Evolutionary conservation across 2,797 vertebrate genomes (phyloP).

Genomic region (Poecilia gillii): DNA sequence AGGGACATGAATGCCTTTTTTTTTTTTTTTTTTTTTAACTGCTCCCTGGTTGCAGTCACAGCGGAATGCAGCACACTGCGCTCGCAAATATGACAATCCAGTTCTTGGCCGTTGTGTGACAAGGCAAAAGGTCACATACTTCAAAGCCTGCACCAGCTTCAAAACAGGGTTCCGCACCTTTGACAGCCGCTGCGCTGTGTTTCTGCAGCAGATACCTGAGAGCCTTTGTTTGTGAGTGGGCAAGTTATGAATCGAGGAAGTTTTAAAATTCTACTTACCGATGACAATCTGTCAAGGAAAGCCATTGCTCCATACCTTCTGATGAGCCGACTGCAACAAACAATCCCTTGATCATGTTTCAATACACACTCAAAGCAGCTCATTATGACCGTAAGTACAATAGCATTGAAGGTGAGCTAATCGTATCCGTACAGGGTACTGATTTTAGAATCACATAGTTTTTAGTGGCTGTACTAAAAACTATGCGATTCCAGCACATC

Average conservation of each 20-base stretch:
- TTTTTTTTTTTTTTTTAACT: slow-evolving; percentile 21
- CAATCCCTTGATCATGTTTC: slow-evolving; percentile 1
- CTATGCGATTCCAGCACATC: neutral
- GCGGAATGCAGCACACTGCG: slow-evolving; percentile 60
- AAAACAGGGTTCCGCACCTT: slow-evolving; percentile 48
- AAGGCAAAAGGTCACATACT: slow-evolving; percentile 76
- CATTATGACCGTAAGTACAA: neutral
- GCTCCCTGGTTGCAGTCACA: slow-evolving; percentile 44
- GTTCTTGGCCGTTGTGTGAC: slow-evolving; percentile 70
- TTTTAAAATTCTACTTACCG: slow-evolving; percentile 35
- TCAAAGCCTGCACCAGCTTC: slow-evolving; percentile 73
- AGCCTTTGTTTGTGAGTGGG: slow-evolving; percentile 11
- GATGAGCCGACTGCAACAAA: slow-evolving; percentile 33
- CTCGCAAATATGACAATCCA: slow-evolving; percentile 75
- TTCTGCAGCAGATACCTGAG: slow-evolving; percentile 35
- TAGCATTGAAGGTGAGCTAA: neutral
- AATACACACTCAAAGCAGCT: neutral
- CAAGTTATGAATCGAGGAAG: slow-evolving; percentile 20
- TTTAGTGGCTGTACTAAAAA: neutral
- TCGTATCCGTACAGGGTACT: neutral
- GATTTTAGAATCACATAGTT: neutral
- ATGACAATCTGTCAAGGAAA: slow-evolving; percentile 39
- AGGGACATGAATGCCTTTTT: slow-evolving; percentile 57
- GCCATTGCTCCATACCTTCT: slow-evolving; percentile 18
- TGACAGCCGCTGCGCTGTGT: slow-evolving; percentile 60